Evolutionary conservation across 2,113 vertebrate species (phyloP).

Genomic region (Micromys minutus): DNA sequence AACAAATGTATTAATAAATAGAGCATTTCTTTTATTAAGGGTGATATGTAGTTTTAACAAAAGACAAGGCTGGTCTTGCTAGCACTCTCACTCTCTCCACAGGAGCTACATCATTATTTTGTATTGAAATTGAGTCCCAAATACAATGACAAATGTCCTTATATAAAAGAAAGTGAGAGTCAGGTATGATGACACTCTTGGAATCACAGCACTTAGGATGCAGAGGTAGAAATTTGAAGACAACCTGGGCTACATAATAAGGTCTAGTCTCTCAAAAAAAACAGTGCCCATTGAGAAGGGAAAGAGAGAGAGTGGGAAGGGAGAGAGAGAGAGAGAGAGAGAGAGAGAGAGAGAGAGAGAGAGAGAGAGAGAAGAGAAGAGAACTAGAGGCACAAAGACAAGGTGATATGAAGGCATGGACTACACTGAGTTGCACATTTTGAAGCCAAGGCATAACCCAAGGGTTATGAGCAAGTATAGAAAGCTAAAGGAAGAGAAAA

Average conservation of each 20-base stretch:
- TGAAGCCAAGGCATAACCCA: background rate
- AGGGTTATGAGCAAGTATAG: background rate
- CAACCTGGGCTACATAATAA: background rate
- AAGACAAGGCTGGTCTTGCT: background rate
- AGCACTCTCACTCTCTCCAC: background rate
- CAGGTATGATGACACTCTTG: background rate
- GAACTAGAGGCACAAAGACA: background rate
- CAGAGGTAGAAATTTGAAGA: background rate
- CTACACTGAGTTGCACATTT: background rate
- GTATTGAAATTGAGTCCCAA: background rate
- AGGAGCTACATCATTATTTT: background rate
- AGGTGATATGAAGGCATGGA: background rate
- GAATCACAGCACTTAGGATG: background rate
- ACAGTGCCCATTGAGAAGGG: background rate
- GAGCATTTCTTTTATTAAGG: background rate
- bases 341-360: background rate
- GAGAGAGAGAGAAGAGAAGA: background rate
- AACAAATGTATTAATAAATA: conserved; percentile 12
- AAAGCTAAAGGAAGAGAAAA: background rate
- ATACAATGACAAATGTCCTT: background rate
- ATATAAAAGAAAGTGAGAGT: conserved; percentile 6
- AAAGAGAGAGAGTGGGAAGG: background rate
- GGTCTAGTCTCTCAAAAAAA: background rate
- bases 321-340: background rate
- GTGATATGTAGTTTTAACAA: background rate